A percentile compares a stretch with the other conserved stretches of the same genome.
phyloP scores from a whole-genome alignment of 2,888 invertebrate genomes.

The Synergus japonicus region DNA sequence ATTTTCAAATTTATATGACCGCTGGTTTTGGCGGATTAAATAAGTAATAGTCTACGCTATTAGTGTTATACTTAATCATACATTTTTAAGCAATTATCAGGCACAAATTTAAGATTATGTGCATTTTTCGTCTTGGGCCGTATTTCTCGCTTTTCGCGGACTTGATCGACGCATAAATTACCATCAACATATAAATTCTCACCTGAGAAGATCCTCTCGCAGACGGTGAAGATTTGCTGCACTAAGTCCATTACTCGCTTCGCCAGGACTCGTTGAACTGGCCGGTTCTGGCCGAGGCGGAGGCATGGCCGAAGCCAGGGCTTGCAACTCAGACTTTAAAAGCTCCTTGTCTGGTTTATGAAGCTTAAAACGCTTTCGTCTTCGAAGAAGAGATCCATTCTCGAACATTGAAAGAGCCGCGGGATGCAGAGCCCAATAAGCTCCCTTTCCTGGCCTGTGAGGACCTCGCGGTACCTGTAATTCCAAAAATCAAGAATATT shows the following conservation, averaged over 20 bases:
- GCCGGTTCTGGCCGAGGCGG: slow-evolving; percentile 65
- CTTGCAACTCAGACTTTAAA: slow-evolving; percentile 76
- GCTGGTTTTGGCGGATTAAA: not conserved
- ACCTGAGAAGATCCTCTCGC: slow-evolving; percentile 70
- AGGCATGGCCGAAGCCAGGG: slow-evolving; percentile 74
- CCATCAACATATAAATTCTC: slow-evolving; percentile 3
- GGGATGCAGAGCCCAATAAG: slow-evolving; percentile 90
- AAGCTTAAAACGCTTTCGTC: slow-evolving; percentile 90
- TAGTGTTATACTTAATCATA: not conserved
- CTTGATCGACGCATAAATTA: not conserved
- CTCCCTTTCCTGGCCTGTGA: slow-evolving; percentile 90
- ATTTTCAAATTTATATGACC: too few relatives aligned
- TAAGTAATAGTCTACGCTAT: not conserved
- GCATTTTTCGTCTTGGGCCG: not conserved
- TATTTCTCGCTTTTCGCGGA: not conserved
- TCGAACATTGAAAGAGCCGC: slow-evolving; percentile 91
- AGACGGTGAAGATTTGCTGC: slow-evolving; percentile 73
- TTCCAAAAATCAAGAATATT: slow-evolving; percentile 36
- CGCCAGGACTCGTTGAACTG: slow-evolving; percentile 63
- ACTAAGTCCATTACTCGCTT: slow-evolving; percentile 70
- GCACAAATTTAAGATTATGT: not conserved
- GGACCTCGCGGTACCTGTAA: slow-evolving; percentile 85
- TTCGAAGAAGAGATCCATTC: slow-evolving; percentile 89
- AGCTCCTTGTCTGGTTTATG: slow-evolving; percentile 85
- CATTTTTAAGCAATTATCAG: not conserved